A percentile compares a stretch with the other conserved stretches of the same genome.
These are phyloP conservation scores for Heteropelma amictum DNA, from an alignment of 2,888 invertebrate genomes.

Conservation along the genomic window DNA sequence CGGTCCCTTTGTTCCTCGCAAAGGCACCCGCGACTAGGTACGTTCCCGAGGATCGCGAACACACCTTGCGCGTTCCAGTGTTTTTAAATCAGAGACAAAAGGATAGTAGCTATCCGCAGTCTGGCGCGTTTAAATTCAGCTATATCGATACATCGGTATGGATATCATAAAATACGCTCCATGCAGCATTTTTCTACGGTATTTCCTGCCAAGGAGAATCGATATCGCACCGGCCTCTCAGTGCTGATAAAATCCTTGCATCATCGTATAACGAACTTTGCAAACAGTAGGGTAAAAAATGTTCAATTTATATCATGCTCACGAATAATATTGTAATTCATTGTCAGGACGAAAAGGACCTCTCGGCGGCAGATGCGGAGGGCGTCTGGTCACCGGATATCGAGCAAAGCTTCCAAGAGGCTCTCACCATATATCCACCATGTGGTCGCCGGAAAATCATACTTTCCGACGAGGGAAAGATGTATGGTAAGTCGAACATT, in stretches of 20 bases:
- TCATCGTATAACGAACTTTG: neutral
- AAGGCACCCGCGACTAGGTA: constrained; percentile 60
- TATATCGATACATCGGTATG: constrained; percentile 5
- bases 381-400: constrained; percentile 99
- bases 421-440: constrained; percentile 99
- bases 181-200: constrained; percentile 50
- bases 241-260: neutral
- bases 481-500: constrained; percentile 94
- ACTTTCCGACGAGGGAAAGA: constrained; percentile 99
- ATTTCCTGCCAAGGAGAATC: constrained; percentile 43
- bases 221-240: neutral
- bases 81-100: constrained; percentile 63
- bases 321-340: too few relatives aligned
- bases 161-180: neutral
- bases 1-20: constrained; percentile 61
- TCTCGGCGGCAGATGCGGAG: constrained; percentile 98
- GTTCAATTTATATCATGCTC: too few relatives aligned
- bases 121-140: constrained; percentile 31
- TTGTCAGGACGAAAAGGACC: constrained; percentile 89
- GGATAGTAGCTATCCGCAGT: constrained; percentile 52
- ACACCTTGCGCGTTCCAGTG: constrained; percentile 62
- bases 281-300: neutral
- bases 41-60: constrained; percentile 59
- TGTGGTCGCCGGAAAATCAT: constrained; percentile 99
- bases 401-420: constrained; percentile 99